Conservation (phyloP, 2,888 invertebrate species). For the Morpho helenor region DNA sequence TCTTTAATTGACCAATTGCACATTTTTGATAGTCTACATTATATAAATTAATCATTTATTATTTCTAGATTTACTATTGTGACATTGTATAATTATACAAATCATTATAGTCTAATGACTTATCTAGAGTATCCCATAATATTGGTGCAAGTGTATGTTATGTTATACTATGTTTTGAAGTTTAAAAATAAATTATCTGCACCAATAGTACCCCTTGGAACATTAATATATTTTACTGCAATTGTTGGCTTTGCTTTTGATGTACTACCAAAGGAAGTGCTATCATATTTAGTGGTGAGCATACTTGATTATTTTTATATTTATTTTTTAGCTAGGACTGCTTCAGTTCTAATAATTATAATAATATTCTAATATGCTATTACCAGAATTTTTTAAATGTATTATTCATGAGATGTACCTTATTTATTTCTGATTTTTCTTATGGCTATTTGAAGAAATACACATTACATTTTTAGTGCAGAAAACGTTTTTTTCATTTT, state of each 20-base stretch:
- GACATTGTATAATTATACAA: constrained; percentile 88
- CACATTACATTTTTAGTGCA: too few species aligned
- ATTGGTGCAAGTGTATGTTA: constrained; percentile 85
- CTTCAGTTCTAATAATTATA: too few species aligned
- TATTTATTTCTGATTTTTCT: too few species aligned
- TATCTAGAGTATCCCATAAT: constrained; percentile 93
- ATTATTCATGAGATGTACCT: too few species aligned
- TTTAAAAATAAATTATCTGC: constrained; percentile 80
- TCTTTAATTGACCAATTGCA: too few species aligned
- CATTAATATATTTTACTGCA: constrained; percentile 48
- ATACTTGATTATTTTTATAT: constrained; percentile 2
- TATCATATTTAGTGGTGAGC: constrained; percentile 84
- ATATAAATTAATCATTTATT: constrained; percentile 2
- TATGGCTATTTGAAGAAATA: too few species aligned
- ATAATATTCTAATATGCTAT: too few species aligned
- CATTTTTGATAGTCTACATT: too few species aligned
- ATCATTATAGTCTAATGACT: constrained; percentile 85
- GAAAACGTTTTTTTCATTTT: too few species aligned
- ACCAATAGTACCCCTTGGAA: constrained; percentile 40
- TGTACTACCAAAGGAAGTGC: constrained; percentile 62
- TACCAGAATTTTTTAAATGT: too few species aligned
- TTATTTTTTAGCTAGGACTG: too few species aligned
- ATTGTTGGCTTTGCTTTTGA: constrained; percentile 46
- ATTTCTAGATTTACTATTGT: constrained; percentile 87
- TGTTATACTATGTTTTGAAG: constrained; percentile 85